These are phyloP conservation scores for Hypocryptadius cinnamomeus DNA, from an alignment of 2,113 vertebrate species.

Conservation along the genomic window DNA sequence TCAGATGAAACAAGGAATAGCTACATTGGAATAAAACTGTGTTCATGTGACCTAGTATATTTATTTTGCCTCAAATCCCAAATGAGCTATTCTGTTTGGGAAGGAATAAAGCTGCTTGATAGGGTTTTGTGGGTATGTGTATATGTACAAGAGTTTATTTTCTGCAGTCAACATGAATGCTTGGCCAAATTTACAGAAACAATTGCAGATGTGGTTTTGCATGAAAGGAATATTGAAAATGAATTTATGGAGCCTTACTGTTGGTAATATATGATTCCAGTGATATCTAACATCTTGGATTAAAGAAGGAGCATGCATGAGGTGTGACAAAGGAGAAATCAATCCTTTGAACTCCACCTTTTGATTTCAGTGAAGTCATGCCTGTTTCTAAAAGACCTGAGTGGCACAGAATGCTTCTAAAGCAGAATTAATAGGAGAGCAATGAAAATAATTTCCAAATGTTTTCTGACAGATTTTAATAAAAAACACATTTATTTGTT, in stretches of 20 bases:
- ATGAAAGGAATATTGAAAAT: conserved; percentile 17
- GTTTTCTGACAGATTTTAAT: conserved; percentile 3
- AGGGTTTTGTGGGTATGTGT: neutral
- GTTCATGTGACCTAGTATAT: conserved; percentile 10
- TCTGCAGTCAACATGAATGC: conserved; percentile 11
- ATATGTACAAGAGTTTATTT: conserved; percentile 28
- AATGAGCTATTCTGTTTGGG: conserved; percentile 35
- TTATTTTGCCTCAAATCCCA: conserved; percentile 56
- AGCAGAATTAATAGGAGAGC: neutral
- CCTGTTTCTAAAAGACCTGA: neutral
- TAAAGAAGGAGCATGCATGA: neutral
- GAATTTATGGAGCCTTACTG: neutral
- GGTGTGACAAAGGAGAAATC: neutral
- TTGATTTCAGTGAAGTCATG: neutral
- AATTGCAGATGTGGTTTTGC: conserved; percentile 32
- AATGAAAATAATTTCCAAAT: neutral
- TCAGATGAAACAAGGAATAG: conserved; percentile 29
- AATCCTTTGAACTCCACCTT: neutral
- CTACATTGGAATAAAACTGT: conserved; percentile 19
- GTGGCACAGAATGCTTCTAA: neutral
- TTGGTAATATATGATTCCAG: neutral
- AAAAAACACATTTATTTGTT: conserved; percentile 30
- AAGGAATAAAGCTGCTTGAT: conserved; percentile 45
- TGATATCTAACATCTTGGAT: neutral
- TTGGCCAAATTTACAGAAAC: conserved; percentile 37